These are phyloP conservation scores for Nasalis larvatus DNA, from an alignment of 2,113 vertebrate species.

Conservation along the genomic window DNA sequence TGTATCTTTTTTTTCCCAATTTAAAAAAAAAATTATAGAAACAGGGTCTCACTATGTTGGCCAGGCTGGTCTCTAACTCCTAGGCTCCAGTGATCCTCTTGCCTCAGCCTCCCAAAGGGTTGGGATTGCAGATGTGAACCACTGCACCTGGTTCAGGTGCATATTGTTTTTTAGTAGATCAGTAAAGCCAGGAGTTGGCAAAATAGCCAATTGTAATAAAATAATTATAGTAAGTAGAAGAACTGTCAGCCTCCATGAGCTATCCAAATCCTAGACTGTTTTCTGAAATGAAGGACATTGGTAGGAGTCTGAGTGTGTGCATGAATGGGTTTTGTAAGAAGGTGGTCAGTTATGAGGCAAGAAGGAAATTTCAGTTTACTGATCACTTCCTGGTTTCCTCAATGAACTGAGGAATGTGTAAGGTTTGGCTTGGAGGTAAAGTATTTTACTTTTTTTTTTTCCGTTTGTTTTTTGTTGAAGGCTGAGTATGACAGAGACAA, in stretches of 20 bases:
- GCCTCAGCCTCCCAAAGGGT: too few relatives aligned
- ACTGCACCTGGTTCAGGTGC: too few relatives aligned
- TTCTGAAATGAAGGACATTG: neutral
- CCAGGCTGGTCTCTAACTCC: too few relatives aligned
- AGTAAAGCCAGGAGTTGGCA: neutral
- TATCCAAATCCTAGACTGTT: neutral
- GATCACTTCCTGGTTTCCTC: neutral
- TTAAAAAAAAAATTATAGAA: too few relatives aligned
- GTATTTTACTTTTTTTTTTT: neutral
- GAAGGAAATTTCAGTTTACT: neutral
- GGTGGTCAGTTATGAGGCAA: neutral
- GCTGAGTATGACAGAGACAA: neutral
- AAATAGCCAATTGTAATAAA: neutral
- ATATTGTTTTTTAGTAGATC: neutral
- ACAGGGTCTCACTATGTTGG: too few relatives aligned
- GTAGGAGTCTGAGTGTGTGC: neutral
- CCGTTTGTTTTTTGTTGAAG: neutral
- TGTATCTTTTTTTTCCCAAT: neutral
- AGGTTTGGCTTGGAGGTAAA: neutral
- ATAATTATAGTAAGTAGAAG: neutral
- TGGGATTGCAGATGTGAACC: too few relatives aligned
- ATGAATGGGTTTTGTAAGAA: neutral
- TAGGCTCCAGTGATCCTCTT: too few relatives aligned
- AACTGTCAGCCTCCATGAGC: neutral
- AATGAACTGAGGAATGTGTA: neutral